Conservation (phyloP, 2,113 vertebrate species). For the Periophthalmus modestus region DNA sequence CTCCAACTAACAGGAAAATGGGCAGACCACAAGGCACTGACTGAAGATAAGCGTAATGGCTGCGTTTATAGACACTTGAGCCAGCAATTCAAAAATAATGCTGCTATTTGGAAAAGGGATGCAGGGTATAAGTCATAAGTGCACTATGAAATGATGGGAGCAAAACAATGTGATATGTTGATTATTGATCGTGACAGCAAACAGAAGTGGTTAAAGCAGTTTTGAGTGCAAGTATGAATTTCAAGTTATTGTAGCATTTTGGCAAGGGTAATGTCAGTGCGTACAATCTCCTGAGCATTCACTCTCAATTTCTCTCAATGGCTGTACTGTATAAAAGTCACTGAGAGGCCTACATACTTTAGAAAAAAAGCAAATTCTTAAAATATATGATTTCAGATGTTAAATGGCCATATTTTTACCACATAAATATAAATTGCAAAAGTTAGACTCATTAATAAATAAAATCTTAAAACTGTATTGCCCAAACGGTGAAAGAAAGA, state of each 20-base stretch:
- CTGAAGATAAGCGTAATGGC: conserved; percentile 8
- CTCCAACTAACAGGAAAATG: conserved; percentile 11
- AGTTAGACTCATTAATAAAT: no score
- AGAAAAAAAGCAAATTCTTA: no score
- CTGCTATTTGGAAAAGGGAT: conserved; percentile 2
- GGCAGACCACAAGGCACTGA: conserved; percentile 26
- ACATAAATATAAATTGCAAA: no score
- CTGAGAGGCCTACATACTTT: no score
- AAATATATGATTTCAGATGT: no score
- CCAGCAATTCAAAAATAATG: background rate
- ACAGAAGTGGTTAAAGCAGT: background rate
- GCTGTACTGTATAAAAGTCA: no score
- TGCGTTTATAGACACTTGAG: conserved; percentile 21
- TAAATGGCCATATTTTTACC: no score
- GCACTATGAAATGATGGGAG: background rate
- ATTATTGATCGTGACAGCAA: background rate
- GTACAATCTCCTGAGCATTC: no score
- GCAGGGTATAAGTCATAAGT: background rate
- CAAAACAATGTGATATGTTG: background rate
- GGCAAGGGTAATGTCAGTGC: no score
- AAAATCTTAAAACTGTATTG: no score
- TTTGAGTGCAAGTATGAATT: conserved; percentile 17
- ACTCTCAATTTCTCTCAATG: no score
- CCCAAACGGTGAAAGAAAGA: no score
- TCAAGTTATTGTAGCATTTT: background rate